Conservation (phyloP, 2,797 vertebrate genomes). For the Urophycis tenuis region DNA sequence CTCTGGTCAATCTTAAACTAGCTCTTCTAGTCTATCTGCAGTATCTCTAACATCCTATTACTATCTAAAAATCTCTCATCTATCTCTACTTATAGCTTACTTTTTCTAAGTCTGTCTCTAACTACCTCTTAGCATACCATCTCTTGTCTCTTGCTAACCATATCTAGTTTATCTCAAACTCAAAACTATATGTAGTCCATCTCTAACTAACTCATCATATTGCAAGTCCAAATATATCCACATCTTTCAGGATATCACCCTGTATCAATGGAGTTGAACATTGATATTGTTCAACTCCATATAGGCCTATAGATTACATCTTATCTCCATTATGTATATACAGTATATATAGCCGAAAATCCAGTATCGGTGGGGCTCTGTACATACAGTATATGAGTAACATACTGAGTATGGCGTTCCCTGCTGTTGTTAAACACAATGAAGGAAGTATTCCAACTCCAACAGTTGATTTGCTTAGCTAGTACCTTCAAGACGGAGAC, state of each 20-base stretch:
- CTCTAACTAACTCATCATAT: not conserved
- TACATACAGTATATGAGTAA: too few species aligned
- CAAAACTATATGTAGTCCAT: not conserved
- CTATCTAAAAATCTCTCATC: not conserved
- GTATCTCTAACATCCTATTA: not conserved
- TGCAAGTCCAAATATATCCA: not conserved
- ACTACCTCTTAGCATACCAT: not conserved
- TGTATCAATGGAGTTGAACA: too few species aligned
- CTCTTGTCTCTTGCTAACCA: too few species aligned
- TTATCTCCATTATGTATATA: not conserved
- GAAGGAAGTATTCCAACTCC: not conserved
- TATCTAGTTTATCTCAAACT: not conserved
- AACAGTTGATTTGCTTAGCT: not conserved
- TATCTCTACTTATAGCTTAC: not conserved
- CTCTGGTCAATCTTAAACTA: not conserved
- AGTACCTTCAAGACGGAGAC: slow-evolving; percentile 84
- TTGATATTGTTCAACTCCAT: not conserved
- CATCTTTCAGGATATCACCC: too few species aligned
- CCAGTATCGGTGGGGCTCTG: too few species aligned
- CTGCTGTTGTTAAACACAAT: not conserved
- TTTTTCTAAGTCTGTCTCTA: not conserved
- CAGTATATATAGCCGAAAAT: not conserved
- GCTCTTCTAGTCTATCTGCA: not conserved
- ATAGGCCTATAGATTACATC: not conserved
- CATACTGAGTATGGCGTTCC: too few species aligned